Evolutionary conservation across 2,888 invertebrate genomes (phyloP), one percentile per base, ranked within the genome.

Genomic region (Caprella mutica): DNA sequence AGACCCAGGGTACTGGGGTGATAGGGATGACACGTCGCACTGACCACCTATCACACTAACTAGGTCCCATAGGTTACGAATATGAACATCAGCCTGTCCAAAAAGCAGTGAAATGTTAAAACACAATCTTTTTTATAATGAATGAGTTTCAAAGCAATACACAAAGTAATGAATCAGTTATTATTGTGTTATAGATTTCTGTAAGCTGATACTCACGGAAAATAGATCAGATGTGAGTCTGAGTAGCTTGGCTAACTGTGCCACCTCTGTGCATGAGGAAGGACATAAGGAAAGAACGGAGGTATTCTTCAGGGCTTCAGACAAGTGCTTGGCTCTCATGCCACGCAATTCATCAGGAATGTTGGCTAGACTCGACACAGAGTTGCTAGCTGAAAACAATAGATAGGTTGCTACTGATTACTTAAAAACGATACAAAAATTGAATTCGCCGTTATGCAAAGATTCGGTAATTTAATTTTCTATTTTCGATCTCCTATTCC

Each of bases 1-100:
- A n/a, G 73, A 72, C 54, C 67, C 67, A 40, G 67, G 67, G 68
- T 74, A 74, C 33, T 66, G 65, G 2, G 66, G 54, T 2, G 72
- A 69, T 38, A 73, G 66, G 39, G 69, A 62, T 14, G 68, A 67
- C 40, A 69, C 68, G 58, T 71, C 71, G 26, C 68, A 55, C 23
- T 55, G 44, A 4, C 72, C 71, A 39, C 68, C 62, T 27, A 67
- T 51, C 24, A 74, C 70, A 3, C 67, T 66, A 17, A 73, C 71
- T 48, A 74, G 68, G 56, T 74, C 72, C 73, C 73, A 74, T 23
- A 74, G 66, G 65, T 74, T 74, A 39, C 66, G 59, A 14, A 70
- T 69, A 14, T 72, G 55, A n/a, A 63, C 59, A 55, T 63, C 57
- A n/a, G 57, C 63, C 63, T 63, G 56, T 14, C 1, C 9, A 48